Conservation (phyloP, 2,797 vertebrate genomes). For the Syndactyla subalaris region DNA sequence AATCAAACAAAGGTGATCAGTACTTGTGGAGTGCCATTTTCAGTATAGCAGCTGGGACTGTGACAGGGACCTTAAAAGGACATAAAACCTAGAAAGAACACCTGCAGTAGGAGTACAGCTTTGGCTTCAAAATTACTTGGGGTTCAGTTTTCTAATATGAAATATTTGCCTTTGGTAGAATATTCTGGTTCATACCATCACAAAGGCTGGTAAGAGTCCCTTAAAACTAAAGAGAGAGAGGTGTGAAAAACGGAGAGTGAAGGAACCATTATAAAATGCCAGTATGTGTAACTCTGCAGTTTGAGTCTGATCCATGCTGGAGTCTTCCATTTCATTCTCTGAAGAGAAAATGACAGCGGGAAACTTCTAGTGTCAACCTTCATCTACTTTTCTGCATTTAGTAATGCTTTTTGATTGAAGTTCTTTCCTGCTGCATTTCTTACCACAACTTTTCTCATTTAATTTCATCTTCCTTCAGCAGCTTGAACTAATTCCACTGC, state of each 20-base stretch:
- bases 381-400: slow-evolving; percentile 32
- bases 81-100: background rate
- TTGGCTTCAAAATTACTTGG: background rate
- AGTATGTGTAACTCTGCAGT: background rate
- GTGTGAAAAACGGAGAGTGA: background rate
- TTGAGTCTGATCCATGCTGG: slow-evolving; percentile 44
- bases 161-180: slow-evolving; percentile 2
- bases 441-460: slow-evolving; percentile 45
- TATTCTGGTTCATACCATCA: background rate
- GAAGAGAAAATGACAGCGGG: slow-evolving; percentile 58
- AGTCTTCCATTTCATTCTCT: slow-evolving; percentile 52
- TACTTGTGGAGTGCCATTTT: background rate
- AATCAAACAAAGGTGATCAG: background rate
- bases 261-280: slow-evolving; percentile 4
- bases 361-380: slow-evolving; percentile 54
- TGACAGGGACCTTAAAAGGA: background rate
- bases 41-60: background rate
- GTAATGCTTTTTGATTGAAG: slow-evolving; percentile 46
- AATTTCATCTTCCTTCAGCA: slow-evolving; percentile 41
- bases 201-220: slow-evolving; percentile 6
- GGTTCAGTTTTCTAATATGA: slow-evolving; percentile 15
- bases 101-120: background rate
- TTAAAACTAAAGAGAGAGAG: background rate
- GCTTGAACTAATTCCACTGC: slow-evolving; percentile 42
- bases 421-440: slow-evolving; percentile 31